A percentile compares a stretch with the other conserved stretches of the same genome.
These are phyloP conservation scores for Macrochelys suwanniensis DNA, from an alignment of 2,797 vertebrate species.

Conservation along the genomic window DNA sequence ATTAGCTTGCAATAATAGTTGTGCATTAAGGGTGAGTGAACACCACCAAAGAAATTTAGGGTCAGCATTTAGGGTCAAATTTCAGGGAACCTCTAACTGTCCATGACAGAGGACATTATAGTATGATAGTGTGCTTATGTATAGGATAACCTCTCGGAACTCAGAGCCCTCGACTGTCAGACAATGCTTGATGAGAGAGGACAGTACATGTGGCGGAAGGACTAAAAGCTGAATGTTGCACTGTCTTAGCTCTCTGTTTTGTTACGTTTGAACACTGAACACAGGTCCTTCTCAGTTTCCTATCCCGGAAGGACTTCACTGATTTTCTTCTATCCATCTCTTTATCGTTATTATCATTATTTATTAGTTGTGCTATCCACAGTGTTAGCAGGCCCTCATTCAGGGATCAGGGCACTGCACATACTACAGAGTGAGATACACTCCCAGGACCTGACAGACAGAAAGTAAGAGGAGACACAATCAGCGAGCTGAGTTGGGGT, in stretches of 20 bases:
- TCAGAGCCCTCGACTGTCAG: too few relatives aligned
- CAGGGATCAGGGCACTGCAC: background rate
- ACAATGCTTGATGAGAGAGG: rapidly evolving
- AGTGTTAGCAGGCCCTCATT: background rate
- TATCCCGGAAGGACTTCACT: background rate
- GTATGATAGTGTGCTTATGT: background rate
- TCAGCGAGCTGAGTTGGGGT: background rate
- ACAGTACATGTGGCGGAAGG: background rate
- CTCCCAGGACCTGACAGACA: background rate
- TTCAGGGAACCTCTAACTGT: background rate
- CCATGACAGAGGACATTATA: background rate
- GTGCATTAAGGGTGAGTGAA: background rate
- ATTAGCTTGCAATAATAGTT: background rate
- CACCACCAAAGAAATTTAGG: rapidly evolving
- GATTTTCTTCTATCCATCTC: background rate
- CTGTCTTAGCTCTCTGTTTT: background rate
- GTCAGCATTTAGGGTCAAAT: background rate
- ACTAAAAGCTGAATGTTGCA: background rate
- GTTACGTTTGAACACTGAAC: background rate
- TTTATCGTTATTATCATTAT: background rate
- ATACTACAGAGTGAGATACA: background rate
- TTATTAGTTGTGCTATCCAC: background rate
- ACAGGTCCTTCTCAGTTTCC: constrained; percentile 1
- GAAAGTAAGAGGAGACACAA: background rate
- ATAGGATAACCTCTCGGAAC: background rate